Evolutionary conservation across 2,888 invertebrate genomes (phyloP), one percentile per base, ranked within the genome.

Genomic region (Catocala sponsa): DNA sequence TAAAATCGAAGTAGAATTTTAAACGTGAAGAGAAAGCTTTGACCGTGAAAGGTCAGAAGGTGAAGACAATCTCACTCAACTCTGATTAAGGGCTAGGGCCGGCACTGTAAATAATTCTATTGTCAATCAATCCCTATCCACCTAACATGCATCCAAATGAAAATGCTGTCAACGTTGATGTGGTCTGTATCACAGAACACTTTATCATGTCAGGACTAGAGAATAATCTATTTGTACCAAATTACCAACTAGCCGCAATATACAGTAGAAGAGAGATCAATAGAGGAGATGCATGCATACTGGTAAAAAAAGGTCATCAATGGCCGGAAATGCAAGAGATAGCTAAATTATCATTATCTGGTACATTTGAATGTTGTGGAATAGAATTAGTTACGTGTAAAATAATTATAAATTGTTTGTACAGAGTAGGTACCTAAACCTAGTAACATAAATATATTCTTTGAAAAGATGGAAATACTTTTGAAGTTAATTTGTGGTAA

Each of bases 361-460:
- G 38, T n/a, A 38, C 4, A 4, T 55, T 55, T 48, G 55, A 55
- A 41, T 55, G 55, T 25, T 55, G 55, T 41, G 47, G 5, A n/a
- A n/a, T 55, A n/a, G 48, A 55, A 48, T 48, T 55, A 25, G 15
- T 47, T n/a, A n/a, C 25, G 0, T 48, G 5, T 48, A 25, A n/a
- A 38, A 25, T 41, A 7, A n/a, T 55, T 4, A 13, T 48, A n/a
- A 1, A 41, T 6, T 55, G 55, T 55, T 0, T 47, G 4, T 55
- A 48, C 15, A 55, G 48, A 41, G 35, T n/a, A n/a, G n/a, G n/a
- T 48, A 41, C 55, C 47, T 1, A 35, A 41, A 6, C 5, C 5
- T 0, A 41, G n/a, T 7, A 55, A 55, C n/a, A 10, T 55, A n/a
- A 47, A 9, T 10, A 25, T n/a, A 25, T 55, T 47, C 9, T 41